Percentiles rank a stretch among this genome's conserved stretches.
phyloP scores from a whole-genome alignment of 2,797 vertebrate genomes.

The Alcedo quadribrachys region DNA sequence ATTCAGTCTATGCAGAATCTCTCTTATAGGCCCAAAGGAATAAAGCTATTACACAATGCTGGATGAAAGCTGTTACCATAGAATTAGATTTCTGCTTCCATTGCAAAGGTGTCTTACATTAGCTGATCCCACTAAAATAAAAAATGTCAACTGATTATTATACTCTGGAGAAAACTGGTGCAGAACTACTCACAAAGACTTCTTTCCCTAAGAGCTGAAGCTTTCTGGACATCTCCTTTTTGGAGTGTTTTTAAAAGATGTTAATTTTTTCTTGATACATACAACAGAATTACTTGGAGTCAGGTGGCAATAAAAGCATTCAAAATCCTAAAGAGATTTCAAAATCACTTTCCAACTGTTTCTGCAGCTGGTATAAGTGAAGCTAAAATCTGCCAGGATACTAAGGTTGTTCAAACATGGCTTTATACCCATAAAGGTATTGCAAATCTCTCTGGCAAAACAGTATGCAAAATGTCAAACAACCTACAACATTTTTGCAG shows the following conservation, averaged over 20 bases:
- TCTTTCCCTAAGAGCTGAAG: not conserved
- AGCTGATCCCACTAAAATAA: constrained; percentile 4
- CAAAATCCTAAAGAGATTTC: constrained; percentile 6
- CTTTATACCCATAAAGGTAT: not conserved
- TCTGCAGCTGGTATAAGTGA: constrained; percentile 6
- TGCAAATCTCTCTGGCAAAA: constrained; percentile 4
- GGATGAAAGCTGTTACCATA: not conserved
- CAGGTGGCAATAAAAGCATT: not conserved
- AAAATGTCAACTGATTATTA: not conserved
- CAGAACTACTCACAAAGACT: not conserved
- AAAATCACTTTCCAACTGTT: constrained; percentile 18
- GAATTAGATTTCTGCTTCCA: constrained; percentile 6
- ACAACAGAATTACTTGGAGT: not conserved
- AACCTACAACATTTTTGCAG: not conserved
- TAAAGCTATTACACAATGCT: not conserved
- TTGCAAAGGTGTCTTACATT: constrained; percentile 11
- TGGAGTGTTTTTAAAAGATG: not conserved
- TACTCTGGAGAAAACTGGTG: not conserved
- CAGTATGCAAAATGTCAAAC: not conserved
- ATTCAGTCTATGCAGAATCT: not conserved
- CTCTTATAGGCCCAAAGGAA: not conserved
- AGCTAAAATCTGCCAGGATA: not conserved
- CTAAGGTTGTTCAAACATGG: not conserved
- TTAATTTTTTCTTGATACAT: not conserved
- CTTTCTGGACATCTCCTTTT: not conserved